Evolutionary conservation across 2,888 invertebrate species (phyloP).

Genomic region (Nesidiocoris tenuis): DNA sequence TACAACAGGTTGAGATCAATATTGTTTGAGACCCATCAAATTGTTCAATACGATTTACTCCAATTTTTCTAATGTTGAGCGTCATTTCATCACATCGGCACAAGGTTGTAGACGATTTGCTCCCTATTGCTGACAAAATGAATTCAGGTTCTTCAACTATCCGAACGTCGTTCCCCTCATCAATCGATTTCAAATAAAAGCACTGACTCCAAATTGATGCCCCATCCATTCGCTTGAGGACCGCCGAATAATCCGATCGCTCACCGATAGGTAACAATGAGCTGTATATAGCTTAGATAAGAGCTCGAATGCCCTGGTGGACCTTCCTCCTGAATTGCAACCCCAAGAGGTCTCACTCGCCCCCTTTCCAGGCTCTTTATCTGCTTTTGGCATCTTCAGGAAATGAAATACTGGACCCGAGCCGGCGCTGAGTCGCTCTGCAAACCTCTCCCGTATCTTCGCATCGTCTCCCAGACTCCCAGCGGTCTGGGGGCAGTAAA

Average conservation of each 20-base stretch:
- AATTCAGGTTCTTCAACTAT: too few relatives aligned
- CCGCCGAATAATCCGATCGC: neutral
- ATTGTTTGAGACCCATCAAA: too few relatives aligned
- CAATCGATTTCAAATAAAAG: too few relatives aligned
- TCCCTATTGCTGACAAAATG: neutral
- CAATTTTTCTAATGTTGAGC: too few relatives aligned
- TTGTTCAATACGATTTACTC: too few relatives aligned
- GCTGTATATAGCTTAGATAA: conserved; percentile 44
- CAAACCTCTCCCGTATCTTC: neutral
- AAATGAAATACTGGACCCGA: conserved; percentile 44
- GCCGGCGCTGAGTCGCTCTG: neutral
- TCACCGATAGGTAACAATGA: conserved; percentile 31
- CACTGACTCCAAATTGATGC: too few relatives aligned
- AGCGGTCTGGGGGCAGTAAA: neutral
- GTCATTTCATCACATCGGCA: too few relatives aligned
- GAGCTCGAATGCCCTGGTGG: conserved; percentile 12
- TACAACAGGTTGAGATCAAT: too few relatives aligned
- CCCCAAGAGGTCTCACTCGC: neutral
- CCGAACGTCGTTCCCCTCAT: too few relatives aligned
- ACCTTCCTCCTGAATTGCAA: conserved; percentile 38
- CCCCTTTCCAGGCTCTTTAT: conserved; percentile 22
- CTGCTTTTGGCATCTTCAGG: conserved; percentile 43
- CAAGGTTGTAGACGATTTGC: neutral
- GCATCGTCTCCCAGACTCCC: neutral
- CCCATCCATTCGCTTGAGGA: too few relatives aligned